phyloP scores from a whole-genome alignment of 2,888 invertebrate species.

The Nomada fabriciana region DNA sequence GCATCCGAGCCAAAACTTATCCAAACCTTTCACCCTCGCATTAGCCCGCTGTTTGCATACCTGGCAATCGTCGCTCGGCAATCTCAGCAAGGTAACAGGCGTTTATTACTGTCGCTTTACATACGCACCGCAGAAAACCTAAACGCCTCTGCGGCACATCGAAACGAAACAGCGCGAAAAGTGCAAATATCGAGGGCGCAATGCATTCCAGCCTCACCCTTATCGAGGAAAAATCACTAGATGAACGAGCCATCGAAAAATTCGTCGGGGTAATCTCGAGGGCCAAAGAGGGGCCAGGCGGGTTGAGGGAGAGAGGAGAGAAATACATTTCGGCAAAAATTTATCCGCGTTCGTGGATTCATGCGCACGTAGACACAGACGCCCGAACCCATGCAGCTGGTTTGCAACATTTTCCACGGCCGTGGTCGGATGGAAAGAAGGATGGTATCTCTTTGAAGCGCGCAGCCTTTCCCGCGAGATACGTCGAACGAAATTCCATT shows the following conservation, averaged over 20 bases:
- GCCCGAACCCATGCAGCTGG: constrained; percentile 15
- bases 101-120: background rate
- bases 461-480: constrained; percentile 21
- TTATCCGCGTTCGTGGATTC: constrained; percentile 18
- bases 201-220: constrained; percentile 16
- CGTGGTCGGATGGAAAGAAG: constrained; percentile 63
- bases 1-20: background rate
- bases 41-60: background rate
- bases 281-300: background rate
- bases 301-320: background rate
- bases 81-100: constrained; percentile 1
- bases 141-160: too few species aligned
- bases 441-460: constrained; percentile 69
- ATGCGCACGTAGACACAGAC: background rate
- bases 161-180: background rate
- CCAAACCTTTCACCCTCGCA: background rate
- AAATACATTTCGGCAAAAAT: constrained; percentile 36
- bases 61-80: background rate
- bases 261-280: constrained; percentile 8
- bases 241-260: constrained; percentile 28
- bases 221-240: background rate
- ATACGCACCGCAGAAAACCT: background rate
- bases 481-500: constrained; percentile 67
- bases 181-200: constrained; percentile 2
- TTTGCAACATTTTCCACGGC: constrained; percentile 61